Percentiles rank a stretch among this genome's conserved stretches.
These are phyloP conservation scores for Meiosimyza platycephala DNA, from an alignment of 2,888 invertebrate species.

Conservation along the genomic window DNA sequence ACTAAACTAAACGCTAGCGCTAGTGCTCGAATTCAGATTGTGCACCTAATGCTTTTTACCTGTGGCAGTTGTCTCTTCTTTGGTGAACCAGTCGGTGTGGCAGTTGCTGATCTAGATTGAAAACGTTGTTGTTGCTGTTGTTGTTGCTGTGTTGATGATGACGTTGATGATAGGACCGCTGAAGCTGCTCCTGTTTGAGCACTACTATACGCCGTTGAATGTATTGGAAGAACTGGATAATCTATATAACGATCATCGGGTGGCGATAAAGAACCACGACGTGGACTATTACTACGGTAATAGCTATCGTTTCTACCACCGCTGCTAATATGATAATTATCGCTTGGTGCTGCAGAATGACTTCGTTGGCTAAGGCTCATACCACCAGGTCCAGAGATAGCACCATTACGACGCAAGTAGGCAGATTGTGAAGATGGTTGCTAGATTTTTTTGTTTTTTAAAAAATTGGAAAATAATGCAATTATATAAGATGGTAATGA, in stretches of 20 bases:
- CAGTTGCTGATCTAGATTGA: constrained; percentile 88
- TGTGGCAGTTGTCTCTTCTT: constrained; percentile 97
- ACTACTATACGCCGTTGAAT: constrained; percentile 52
- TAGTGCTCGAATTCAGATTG: not conserved
- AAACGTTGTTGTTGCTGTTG: constrained; percentile 70
- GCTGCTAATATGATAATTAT: constrained; percentile 61
- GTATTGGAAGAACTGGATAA: constrained; percentile 67
- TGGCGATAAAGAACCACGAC: constrained; percentile 69
- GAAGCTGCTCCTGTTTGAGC: constrained; percentile 24
- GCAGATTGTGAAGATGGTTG: constrained; percentile 39
- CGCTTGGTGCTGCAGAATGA: constrained; percentile 84
- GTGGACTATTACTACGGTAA: constrained; percentile 80
- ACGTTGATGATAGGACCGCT: constrained; percentile 33
- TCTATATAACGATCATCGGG: constrained; percentile 67
- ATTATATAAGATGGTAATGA: no score
- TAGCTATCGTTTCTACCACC: constrained; percentile 51
- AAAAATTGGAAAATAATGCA: no score
- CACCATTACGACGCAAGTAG: constrained; percentile 67
- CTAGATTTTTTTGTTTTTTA: not conserved
- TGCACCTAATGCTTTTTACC: constrained; percentile 72
- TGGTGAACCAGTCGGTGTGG: constrained; percentile 93
- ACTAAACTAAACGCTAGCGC: not conserved
- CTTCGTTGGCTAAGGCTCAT: constrained; percentile 74
- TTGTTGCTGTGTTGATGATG: constrained; percentile 43
- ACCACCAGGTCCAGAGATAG: constrained; percentile 65